Base-by-base conservation (phyloP, 2,888 invertebrate genomes). In the Lithophane leautieri region DNA sequence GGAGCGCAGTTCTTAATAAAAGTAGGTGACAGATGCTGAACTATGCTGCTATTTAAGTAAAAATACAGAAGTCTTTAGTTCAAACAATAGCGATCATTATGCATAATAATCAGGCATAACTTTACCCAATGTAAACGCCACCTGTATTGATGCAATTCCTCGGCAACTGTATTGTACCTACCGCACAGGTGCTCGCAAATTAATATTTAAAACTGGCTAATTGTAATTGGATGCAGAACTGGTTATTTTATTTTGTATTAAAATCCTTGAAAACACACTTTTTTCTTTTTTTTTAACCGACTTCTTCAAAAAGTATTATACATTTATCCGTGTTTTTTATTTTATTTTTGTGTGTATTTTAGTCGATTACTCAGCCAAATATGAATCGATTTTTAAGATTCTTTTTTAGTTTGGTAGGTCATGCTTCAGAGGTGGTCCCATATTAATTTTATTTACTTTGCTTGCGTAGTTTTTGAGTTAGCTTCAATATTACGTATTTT, bases 141-240 rank as follows among this genome's bases (percentile, higher is more conserved):
- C 58, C 44, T 67, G 61, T 72, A 69, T 60, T 60, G 56, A 67
- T 84, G 60, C 58, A 76, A 63, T 72, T 72, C 50, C 44, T 76
- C 28, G 56, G 34, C 40, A 70, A 84, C 70, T 70, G 68, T 73
- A 80, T 70, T 70, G 63, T 73, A 73, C 28, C 28, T 61, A 74
- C 44, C 50, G 25, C 72, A 84, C 72, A 70, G 47, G 69, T 84
- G 67, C 61, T 68, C 61, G 50, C 62, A 76, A 70, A 67, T 73
- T 54, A 63, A 63, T 69, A 70, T 58, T 69, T 25, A 71, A 75
- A 80, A 67, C 60, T 72, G 22, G 69, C 22, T 40, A 42, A 63
- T 47, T 25, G 62, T 74, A 61, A 75, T 80, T 84, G 61, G 47
- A 47, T 76, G 70, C 67, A 65, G 34, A 85, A 78, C 82, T 69